A percentile compares a stretch with the other conserved stretches of the same genome.
phyloP scores from a whole-genome alignment of 2,888 invertebrate species.

The Hydrotaea diabolus region DNA sequence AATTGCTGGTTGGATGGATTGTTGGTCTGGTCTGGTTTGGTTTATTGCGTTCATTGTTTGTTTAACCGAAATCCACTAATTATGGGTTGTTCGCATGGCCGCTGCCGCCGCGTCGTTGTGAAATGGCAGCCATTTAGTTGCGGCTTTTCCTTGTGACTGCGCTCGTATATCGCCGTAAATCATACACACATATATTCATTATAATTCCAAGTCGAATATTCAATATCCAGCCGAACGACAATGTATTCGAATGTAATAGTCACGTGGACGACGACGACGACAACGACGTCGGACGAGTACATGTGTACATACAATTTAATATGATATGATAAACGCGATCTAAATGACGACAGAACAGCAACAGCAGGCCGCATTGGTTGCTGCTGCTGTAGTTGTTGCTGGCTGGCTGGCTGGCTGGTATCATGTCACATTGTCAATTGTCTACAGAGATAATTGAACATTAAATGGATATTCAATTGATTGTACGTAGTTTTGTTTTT shows the following conservation, averaged over 20 bases:
- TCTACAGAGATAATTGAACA: conserved; percentile 65
- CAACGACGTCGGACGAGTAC: conserved; percentile 18
- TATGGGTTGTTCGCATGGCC: conserved; percentile 63
- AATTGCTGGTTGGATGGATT: neutral
- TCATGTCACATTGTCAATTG: conserved; percentile 65
- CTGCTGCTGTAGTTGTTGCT: neutral
- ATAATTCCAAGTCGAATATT: conserved; percentile 15
- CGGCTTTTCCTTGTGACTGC: conserved; percentile 27
- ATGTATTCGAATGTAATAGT: conserved; percentile 31
- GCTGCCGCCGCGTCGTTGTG: conserved; percentile 45
- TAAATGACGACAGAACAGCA: conserved; percentile 63
- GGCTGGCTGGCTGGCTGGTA: conserved; percentile 49
- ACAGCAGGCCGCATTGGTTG: neutral
- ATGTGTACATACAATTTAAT: conserved; percentile 54
- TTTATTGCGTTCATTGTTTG: conserved; percentile 67
- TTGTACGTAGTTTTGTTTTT: neutral
- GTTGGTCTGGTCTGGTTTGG: too few relatives aligned
- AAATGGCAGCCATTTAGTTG: conserved; percentile 70
- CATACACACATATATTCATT: conserved; percentile 5
- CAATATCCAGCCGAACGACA: neutral
- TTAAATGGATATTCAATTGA: conserved; percentile 66
- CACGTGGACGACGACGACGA: neutral
- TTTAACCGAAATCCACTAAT: conserved; percentile 70
- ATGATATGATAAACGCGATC: conserved; percentile 65
- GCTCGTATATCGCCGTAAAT: conserved; percentile 9